Evolutionary conservation across 2,797 vertebrate species (phyloP), one percentile per base, ranked within the genome.

Genomic region (Enteromius paludinosus): DNA sequence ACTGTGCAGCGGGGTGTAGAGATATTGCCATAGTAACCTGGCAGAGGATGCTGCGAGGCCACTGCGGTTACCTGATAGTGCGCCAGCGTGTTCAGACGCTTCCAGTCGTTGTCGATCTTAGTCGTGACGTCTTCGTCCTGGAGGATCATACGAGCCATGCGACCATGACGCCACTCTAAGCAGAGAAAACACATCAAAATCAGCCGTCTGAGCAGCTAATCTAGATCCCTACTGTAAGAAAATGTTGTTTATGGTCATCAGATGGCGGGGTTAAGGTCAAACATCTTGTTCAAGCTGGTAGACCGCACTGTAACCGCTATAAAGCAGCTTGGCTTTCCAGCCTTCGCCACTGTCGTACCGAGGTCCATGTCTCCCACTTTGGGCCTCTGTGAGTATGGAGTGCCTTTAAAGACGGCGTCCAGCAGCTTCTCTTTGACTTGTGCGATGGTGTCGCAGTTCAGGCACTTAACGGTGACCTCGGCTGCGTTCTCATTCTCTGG

Each of bases 41-140:
- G 66, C n/a, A 49, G 72, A 74, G 64, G 75, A 74, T 66, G 78
- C 28, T 28, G 62, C 28, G 25, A 30, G 25, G 76, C 47, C 35
- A 41, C 61, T 41, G 17, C 3, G 28, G 41, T 66, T 91, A 95
- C 94, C 97, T 99, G 98, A 90, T 99, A 99, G 92, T 99, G 98
- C 38, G 97, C 98, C 85, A 99, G 92, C 0, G 97, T 97, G 92
- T 99, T 99, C 35, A 99, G 96, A 76, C 98, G 95, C 92, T 99
- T 99, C 98, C 98, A 99, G 93, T 99, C 98, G 0, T 99, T 99
- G 93, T 99, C 98, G 0, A 99, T 99, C 92, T 99, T 99, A 0
- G 98, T 99, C 86, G 98, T 99, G 85, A 99, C 97, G 0, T 99
- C 98, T 87, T 99, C 98, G 0, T 99, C 98, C 91, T 99, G 98